These are phyloP conservation scores for Thymelicus lineola DNA, from an alignment of 2,888 invertebrate species.

Conservation along the genomic window DNA sequence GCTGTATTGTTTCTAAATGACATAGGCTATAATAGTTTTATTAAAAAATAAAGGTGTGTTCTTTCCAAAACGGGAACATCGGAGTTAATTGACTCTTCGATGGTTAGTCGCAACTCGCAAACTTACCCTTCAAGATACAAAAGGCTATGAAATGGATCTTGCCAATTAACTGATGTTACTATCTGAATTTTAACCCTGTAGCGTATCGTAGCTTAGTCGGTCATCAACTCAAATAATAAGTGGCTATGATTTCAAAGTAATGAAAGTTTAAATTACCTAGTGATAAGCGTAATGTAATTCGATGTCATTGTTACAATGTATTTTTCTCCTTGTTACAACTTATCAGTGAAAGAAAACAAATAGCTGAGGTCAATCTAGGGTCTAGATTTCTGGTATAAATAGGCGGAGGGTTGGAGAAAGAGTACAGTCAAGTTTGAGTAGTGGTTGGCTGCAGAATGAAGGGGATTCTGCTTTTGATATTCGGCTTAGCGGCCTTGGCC, in stretches of 20 bases:
- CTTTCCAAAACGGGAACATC: no score
- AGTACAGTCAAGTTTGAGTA: slow-evolving; percentile 29
- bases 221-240: no score
- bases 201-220: no score
- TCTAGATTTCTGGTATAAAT: slow-evolving; percentile 41
- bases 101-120: no score
- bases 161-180: no score
- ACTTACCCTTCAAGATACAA: no score
- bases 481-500: slow-evolving; percentile 45
- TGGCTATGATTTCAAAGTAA: not conserved
- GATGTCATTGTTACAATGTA: slow-evolving; percentile 18
- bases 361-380: slow-evolving; percentile 18
- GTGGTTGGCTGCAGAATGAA: slow-evolving; percentile 42
- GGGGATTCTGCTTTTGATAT: slow-evolving; percentile 41
- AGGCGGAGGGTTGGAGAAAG: not conserved
- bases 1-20: no score
- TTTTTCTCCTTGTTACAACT: slow-evolving; percentile 18
- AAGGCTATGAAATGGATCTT: no score
- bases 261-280: not conserved
- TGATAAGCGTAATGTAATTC: slow-evolving; percentile 1
- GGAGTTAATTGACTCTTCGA: no score
- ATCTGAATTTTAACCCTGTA: no score
- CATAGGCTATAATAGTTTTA: no score
- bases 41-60: no score
- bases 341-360: slow-evolving; percentile 13